Conservation (phyloP, 2,113 vertebrate species). For the Verasper variegatus region DNA sequence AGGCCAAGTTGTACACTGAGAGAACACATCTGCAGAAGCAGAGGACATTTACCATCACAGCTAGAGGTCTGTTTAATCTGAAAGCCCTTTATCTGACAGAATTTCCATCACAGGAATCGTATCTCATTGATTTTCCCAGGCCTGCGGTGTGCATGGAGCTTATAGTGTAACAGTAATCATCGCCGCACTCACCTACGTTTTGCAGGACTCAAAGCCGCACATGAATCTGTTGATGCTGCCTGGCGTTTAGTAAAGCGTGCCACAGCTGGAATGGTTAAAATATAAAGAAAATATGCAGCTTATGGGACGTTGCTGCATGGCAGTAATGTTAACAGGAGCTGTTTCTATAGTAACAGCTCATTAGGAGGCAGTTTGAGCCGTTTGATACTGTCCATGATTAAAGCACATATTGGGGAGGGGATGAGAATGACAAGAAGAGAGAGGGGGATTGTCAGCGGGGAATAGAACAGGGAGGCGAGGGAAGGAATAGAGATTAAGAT, state of each 20-base stretch:
- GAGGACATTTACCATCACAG: conserved; percentile 42
- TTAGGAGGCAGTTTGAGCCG: conserved; percentile 76
- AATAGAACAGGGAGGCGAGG: background rate
- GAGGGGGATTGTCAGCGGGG: background rate
- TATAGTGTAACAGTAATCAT: conserved; percentile 27
- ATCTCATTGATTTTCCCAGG: conserved; percentile 20
- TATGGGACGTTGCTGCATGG: conserved; percentile 52
- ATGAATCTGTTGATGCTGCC: background rate
- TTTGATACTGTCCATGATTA: conserved; percentile 80
- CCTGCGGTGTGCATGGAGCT: conserved; percentile 4
- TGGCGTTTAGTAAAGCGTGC: conserved; percentile 23
- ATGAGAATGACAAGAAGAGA: conserved; percentile 40
- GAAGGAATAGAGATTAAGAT: background rate
- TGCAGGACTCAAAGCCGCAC: conserved; percentile 15
- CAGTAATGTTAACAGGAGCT: conserved; percentile 60
- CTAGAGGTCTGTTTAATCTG: conserved; percentile 24
- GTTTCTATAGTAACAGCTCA: conserved; percentile 83
- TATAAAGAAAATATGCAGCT: conserved; percentile 40
- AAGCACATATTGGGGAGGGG: conserved; percentile 54
- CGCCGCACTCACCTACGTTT: conserved; percentile 21
- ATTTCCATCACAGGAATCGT: conserved; percentile 21
- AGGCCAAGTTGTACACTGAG: conserved; percentile 2
- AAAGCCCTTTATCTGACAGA: conserved; percentile 26
- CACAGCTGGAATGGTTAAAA: conserved; percentile 49
- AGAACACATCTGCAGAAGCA: conserved; percentile 10